These are phyloP conservation scores for Carterocephalus palaemon DNA, from an alignment of 2,888 invertebrate species.

Conservation along the genomic window DNA sequence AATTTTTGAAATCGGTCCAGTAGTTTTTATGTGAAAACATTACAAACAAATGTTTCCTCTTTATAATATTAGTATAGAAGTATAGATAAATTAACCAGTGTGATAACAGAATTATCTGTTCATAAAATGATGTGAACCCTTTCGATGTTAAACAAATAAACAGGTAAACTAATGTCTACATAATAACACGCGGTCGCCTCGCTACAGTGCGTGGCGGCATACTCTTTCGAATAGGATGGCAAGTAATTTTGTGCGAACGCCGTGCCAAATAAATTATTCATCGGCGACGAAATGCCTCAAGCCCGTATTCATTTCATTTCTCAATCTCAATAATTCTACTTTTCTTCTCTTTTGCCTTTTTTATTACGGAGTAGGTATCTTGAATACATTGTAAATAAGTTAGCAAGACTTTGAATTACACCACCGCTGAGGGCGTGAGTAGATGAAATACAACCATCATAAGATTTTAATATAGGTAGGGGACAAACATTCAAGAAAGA, in stretches of 20 bases:
- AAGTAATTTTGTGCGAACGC: slow-evolving; percentile 75
- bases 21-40: too few relatives aligned
- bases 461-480: slow-evolving; percentile 31
- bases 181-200: slow-evolving; percentile 8
- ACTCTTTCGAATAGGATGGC: slow-evolving; percentile 69
- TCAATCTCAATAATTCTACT: slow-evolving; percentile 69
- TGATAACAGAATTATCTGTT: too few relatives aligned
- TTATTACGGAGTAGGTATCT: slow-evolving; percentile 63
- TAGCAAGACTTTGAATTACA: slow-evolving; percentile 63
- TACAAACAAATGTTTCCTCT: too few relatives aligned
- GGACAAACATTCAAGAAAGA: too few relatives aligned
- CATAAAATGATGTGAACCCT: neutral
- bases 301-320: slow-evolving; percentile 78
- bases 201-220: slow-evolving; percentile 41
- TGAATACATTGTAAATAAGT: slow-evolving; percentile 75
- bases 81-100: too few relatives aligned
- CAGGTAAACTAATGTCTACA: neutral
- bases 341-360: slow-evolving; percentile 63
- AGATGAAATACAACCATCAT: slow-evolving; percentile 28
- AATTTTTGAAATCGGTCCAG: too few relatives aligned
- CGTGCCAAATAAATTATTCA: slow-evolving; percentile 78
- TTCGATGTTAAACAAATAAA: neutral
- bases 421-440: slow-evolving; percentile 30
- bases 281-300: slow-evolving; percentile 75
- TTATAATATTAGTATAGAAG: too few relatives aligned